phyloP scores from a whole-genome alignment of 2,113 vertebrate genomes.

The Phalacrocorax pelagicus region DNA sequence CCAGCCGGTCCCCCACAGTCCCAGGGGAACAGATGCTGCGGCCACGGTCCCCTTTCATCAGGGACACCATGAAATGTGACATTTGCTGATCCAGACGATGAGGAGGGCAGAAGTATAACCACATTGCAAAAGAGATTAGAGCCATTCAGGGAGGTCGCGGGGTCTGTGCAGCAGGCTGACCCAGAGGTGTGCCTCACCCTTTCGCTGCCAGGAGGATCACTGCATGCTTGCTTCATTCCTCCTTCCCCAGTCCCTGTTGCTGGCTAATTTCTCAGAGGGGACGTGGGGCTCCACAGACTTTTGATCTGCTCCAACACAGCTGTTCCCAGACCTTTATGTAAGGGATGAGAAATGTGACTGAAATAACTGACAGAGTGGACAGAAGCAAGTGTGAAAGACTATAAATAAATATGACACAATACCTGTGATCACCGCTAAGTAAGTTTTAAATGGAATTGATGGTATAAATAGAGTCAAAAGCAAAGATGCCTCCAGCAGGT shows the following conservation, averaged over 20 bases:
- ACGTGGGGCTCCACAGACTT: neutral
- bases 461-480: neutral
- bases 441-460: neutral
- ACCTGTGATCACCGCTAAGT: neutral
- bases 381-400: conserved; percentile 4
- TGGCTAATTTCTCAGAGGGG: neutral
- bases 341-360: conserved; percentile 20
- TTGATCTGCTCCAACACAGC: conserved; percentile 34
- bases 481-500: neutral
- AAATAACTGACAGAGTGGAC: neutral
- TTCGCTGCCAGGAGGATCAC: conserved; percentile 27
- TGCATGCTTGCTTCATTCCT: neutral
- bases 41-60: neutral
- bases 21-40: rapidly evolving
- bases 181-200: neutral
- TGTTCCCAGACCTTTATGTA: conserved; percentile 30
- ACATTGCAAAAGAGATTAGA: conserved; percentile 58
- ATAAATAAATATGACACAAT: conserved; percentile 39
- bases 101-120: neutral
- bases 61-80: neutral
- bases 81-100: neutral
- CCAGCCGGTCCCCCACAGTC: rapidly evolving
- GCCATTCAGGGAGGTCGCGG: neutral
- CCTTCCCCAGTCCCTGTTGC: neutral
- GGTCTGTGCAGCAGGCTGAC: neutral